Evolutionary conservation across 1,140 invertebrate species (phyloP).

Genomic region (Cotesia typhae): DNA sequence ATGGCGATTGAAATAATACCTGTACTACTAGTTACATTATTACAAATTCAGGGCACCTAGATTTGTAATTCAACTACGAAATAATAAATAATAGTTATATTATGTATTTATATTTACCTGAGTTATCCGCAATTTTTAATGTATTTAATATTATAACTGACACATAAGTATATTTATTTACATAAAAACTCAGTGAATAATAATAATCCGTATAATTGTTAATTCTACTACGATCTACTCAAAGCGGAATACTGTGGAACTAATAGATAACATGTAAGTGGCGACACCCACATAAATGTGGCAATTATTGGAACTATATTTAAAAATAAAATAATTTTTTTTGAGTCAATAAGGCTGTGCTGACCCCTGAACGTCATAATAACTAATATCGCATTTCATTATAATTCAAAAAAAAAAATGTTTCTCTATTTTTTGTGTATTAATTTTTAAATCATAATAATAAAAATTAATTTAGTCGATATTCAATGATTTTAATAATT

Average conservation of each 20-base stretch:
- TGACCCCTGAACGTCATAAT: background rate
- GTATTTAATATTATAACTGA: constrained; percentile 19
- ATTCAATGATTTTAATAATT: no score
- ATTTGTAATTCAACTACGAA: background rate
- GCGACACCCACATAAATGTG: constrained; percentile 41
- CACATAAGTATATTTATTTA: constrained; percentile 33
- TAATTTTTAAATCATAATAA: no score
- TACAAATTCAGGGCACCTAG: constrained; percentile 29
- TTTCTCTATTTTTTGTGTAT: no score
- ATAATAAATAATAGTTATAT: constrained; percentile 22
- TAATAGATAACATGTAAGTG: constrained; percentile 37
- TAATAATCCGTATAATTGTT: constrained; percentile 53
- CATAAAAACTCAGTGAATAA: constrained; percentile 27
- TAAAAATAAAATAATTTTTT: background rate
- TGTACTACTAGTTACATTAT: constrained; percentile 30
- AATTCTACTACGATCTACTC: constrained; percentile 50
- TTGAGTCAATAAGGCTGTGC: background rate
- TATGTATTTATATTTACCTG: constrained; percentile 37
- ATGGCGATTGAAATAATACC: constrained; percentile 53
- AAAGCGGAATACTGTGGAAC: constrained; percentile 46
- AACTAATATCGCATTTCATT: constrained; percentile 13
- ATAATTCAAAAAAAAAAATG: background rate
- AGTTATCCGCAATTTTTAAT: constrained; percentile 39
- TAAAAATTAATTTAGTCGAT: no score
- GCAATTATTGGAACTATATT: constrained; percentile 4